A percentile compares a stretch with the other conserved stretches of the same genome.
These are phyloP conservation scores for Exocentrus adspersus DNA, from an alignment of 2,888 invertebrate genomes.

Conservation along the genomic window DNA sequence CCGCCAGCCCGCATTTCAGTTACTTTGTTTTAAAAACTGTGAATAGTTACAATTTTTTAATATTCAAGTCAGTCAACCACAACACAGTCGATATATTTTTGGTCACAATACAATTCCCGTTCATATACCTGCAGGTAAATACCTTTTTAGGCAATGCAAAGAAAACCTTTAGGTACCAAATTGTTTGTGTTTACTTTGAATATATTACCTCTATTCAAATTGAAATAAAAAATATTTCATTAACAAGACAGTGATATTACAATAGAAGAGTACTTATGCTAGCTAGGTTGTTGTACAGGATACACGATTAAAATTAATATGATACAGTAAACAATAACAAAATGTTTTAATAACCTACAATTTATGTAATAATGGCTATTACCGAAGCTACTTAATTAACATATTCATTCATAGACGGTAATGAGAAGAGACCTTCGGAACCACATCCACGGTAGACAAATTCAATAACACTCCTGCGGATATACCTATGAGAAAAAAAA, in stretches of 20 bases:
- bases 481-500: slow-evolving; percentile 5
- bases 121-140: too few species aligned
- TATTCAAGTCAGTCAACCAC: not conserved
- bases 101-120: too few species aligned
- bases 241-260: too few species aligned
- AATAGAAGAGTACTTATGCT: not conserved
- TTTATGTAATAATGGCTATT: slow-evolving; percentile 17
- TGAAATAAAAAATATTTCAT: too few species aligned
- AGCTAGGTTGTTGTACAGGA: slow-evolving; percentile 8
- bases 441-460: slow-evolving; percentile 10
- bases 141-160: too few species aligned
- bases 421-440: slow-evolving; percentile 18
- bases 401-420: slow-evolving; percentile 14
- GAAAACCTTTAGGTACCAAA: too few species aligned
- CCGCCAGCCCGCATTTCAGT: not conserved
- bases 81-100: too few species aligned
- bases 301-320: slow-evolving; percentile 18
- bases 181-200: too few species aligned
- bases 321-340: slow-evolving; percentile 23
- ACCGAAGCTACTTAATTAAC: slow-evolving; percentile 14
- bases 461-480: slow-evolving; percentile 7
- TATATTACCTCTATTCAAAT: too few species aligned
- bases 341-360: slow-evolving; percentile 24
- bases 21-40: not conserved
- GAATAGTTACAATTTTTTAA: slow-evolving; percentile 10